Evolutionary conservation across 2,797 vertebrate genomes (phyloP), one percentile per base, ranked within the genome.

Genomic region (Varecia variegata): DNA sequence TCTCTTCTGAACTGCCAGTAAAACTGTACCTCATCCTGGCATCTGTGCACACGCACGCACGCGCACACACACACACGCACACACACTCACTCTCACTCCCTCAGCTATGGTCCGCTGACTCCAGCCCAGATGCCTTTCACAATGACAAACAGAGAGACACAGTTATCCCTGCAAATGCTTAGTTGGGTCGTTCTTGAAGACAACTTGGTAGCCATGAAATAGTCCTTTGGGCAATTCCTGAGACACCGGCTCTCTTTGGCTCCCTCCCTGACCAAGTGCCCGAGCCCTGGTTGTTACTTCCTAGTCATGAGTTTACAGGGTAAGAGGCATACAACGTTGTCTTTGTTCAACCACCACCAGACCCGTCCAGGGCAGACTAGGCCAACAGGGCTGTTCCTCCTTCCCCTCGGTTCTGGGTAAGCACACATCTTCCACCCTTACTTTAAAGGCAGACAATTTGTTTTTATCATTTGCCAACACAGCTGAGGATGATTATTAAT

Each of bases 401-500:
- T 97, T 97, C 98, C 95, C 5, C 0, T 97, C 68, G 0, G 97
- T 95, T 84, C 85, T 82, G 98, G 96, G 95, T 71, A 97, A 98
- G 98, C 97, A 94, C 97, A 98, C 98, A 97, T 98, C 98, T 98
- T 96, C 97, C 98, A 98, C 95, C 96, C 88, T 95, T 94, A 98
- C 98, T 98, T 99, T 98, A 98, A 99, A 98, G 98, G 97, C 98
- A 98, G 98, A 97, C 96, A 62, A 96, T 98, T 98, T 97, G 98
- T 98, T 99, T 98, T 99, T 98, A 98, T 99, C 98, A 98, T 96
- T 98, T 98, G 98, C 98, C 98, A 99, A 98, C 99, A 97, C 99
- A 99, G 99, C 99, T 99, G 99, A 99, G 98, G 99, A 98, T 98
- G 98, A 99, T 99, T 99, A 99, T 99, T 99, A 99, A 99, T 99